Conservation (phyloP, 2,113 vertebrate species). For the Varanus komodoensis region DNA sequence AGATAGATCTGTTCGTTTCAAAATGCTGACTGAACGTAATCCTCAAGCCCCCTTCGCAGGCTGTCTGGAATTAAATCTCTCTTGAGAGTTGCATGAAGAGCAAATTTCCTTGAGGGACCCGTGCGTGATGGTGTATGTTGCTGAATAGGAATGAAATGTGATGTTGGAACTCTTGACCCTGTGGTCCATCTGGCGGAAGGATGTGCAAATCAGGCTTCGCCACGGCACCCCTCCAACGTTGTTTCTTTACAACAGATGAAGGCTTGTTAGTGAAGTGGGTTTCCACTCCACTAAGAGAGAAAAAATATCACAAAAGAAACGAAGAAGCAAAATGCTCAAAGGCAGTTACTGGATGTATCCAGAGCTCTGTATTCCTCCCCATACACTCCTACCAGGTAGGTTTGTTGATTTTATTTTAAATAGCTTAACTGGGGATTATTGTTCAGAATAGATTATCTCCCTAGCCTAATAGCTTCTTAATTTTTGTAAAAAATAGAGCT, state of each 20-base stretch:
- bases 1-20: too few species aligned
- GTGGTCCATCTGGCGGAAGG: background rate
- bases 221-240: too few species aligned
- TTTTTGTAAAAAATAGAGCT: conserved; percentile 64
- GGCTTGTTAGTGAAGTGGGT: conserved; percentile 65
- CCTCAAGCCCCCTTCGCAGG: too few species aligned
- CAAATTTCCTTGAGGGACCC: too few species aligned
- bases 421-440: conserved; percentile 65
- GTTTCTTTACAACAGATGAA: background rate
- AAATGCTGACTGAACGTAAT: too few species aligned
- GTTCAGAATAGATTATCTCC: conserved; percentile 70
- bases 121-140: too few species aligned
- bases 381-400: conserved; percentile 59
- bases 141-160: too few species aligned
- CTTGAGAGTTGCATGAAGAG: too few species aligned
- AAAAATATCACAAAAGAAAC: conserved; percentile 40
- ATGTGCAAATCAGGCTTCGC: too few species aligned
- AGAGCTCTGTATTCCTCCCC: conserved; percentile 55
- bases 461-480: conserved; percentile 72
- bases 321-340: too few species aligned
- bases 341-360: conserved; percentile 72
- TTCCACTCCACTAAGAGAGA: conserved; percentile 57
- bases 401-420: conserved; percentile 54
- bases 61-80: too few species aligned
- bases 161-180: background rate